phyloP scores from a whole-genome alignment of 2,888 invertebrate genomes.

The Lochmaea capreae region DNA sequence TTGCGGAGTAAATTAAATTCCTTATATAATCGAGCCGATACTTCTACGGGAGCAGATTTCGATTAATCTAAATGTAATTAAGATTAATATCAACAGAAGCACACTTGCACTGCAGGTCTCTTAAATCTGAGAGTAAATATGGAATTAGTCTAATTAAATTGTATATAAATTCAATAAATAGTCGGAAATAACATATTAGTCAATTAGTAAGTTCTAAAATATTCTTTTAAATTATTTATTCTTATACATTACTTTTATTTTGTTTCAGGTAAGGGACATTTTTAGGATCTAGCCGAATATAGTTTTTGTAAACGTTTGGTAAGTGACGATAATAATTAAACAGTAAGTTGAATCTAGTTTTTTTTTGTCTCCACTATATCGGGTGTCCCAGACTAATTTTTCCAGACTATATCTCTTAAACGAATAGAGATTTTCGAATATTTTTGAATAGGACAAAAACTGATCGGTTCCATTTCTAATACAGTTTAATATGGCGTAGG shows the following conservation, averaged over 20 bases:
- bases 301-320: background rate
- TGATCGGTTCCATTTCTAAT: no score
- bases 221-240: background rate
- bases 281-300: background rate
- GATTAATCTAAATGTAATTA: background rate
- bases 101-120: background rate
- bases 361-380: no score
- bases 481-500: no score
- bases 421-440: no score
- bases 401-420: no score
- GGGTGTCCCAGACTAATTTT: no score
- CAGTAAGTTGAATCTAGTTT: no score
- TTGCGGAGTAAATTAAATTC: background rate
- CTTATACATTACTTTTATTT: background rate
- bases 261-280: background rate
- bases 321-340: background rate
- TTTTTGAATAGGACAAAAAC: no score
- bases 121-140: background rate
- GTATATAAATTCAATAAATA: no score
- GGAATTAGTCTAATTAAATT: background rate
- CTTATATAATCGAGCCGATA: no score
- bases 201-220: background rate
- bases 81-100: background rate
- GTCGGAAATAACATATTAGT: background rate
- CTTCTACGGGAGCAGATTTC: background rate